These are phyloP conservation scores for Periophthalmus modestus DNA, from an alignment of 2,113 vertebrate genomes.

Conservation along the genomic window DNA sequence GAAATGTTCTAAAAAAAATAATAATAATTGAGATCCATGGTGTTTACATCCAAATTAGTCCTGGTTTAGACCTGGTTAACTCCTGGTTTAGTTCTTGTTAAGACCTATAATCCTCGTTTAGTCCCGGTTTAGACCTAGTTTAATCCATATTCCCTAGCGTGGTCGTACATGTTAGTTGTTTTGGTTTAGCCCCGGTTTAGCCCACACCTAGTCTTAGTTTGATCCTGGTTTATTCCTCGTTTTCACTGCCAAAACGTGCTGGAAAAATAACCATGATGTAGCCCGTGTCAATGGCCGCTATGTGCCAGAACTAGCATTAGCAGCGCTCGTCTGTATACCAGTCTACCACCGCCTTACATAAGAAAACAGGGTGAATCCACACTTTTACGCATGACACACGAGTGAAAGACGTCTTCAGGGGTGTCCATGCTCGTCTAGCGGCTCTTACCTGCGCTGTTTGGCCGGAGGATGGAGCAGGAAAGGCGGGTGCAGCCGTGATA, in stretches of 20 bases:
- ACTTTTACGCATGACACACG: neutral
- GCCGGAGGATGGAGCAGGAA: conserved; percentile 44
- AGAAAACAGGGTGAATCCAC: neutral
- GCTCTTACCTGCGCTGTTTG: conserved; percentile 67
- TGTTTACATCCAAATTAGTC: neutral
- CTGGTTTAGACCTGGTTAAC: neutral
- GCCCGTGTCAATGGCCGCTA: conserved; percentile 67
- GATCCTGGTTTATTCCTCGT: neutral
- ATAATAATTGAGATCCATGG: neutral
- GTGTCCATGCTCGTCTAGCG: neutral
- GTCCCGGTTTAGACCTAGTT: neutral
- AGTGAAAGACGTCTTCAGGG: conserved; percentile 1
- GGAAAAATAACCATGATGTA: conserved; percentile 61
- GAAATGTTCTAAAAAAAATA: neutral
- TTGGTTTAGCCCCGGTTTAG: neutral
- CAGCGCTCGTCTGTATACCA: conserved; percentile 23
- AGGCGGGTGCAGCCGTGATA: conserved; percentile 70
- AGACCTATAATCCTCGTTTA: neutral
- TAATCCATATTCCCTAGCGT: neutral
- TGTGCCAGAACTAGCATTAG: conserved; percentile 61
- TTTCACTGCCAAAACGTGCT: neutral
- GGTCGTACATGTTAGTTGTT: neutral
- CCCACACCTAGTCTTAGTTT: no score
- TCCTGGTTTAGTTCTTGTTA: neutral
- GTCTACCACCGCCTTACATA: neutral